Evolutionary conservation across 1,140 invertebrate genomes (phyloP), one percentile per base, ranked within the genome.

Genomic region (Monomorium pharaonis): DNA sequence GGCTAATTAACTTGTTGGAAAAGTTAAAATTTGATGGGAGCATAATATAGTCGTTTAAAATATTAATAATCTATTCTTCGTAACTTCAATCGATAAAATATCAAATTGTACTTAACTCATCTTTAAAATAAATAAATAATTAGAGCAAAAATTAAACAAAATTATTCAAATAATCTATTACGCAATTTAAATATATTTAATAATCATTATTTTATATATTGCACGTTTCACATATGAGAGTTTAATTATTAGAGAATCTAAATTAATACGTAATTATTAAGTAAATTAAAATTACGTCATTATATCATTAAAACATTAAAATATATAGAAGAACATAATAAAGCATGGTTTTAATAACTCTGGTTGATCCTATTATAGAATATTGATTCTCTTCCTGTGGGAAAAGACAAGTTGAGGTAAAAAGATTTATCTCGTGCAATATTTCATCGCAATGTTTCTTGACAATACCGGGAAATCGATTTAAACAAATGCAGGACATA

Each of bases 391-490:
- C 63, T 16, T 30, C 12, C 9, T 30, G 18, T 10, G n/a, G 42
- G 30, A 77, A 42, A n/a, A 77, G 27, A 63, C 42, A 44, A 65
- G 18, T 7, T 63, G 10, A 63, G 30, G 18, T 18, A 37, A 63
- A 62, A 24, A 77, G 27, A 47, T 77, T 77, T 63, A 77, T 63
- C 56, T 33, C 58, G 58, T 7, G 75, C 24, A 63, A 44, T 63
- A 63, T 77, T 63, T 77, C 75, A 44, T 12, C 42, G 75, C 75
- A 77, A 77, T 24, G n/a, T 77, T 77, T 58, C 27, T 44, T 63
- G 37, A 63, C 75, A 42, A 47, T 24, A 44, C 33, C 21, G 18
- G 44, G 27, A 10, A 58, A 47, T 37, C 16, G 56, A 30, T 77
- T 12, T 63, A 77, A 63, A 77, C 37, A 62, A 44, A 77, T 62